Base-by-base conservation (phyloP, 2,113 vertebrate species). In the Euleptes europaea region DNA sequence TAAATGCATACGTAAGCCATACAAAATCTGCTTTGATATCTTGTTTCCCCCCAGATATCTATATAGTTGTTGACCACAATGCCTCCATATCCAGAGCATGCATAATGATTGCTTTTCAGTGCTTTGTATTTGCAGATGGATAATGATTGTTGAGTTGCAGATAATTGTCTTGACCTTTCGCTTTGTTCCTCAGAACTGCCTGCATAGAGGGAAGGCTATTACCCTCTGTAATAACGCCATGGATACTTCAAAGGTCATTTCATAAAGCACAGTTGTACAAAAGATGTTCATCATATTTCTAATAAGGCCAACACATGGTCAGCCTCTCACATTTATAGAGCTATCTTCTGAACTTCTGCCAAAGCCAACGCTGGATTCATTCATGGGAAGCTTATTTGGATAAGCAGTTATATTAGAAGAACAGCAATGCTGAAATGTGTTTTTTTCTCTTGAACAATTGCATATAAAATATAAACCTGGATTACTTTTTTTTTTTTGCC, bases 161-260 rank as follows among this genome's bases (percentile, higher is more conserved):
- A 78, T 71, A 63, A 78, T 82, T 66, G 33, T 65, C 71, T 44
- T 1, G 23, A 82, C 11, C 35, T 13, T 3, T 57, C 7, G 0
- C 2, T n/a, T 31, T 75, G 13, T 26, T 47, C 26, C 35, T 76
- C 74, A 9, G 63, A 38, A 26, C 84, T 80, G 83, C 74, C 31
- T 75, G 57, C 38, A 74, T 44, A 57, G 54, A 83, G 60, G 23
- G 28, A 66, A 73, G 28, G 84, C 71, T 80, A 73, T 82, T 91
- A 87, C 3, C 1, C 17, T 87, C 49, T 82, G 33, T 88, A 67
- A 73, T 87, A 85, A 2, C 57, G 73, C 35, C 57, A 72, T 14
- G 38, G 63, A 60, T 0, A 5, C 81, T 93, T 90, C 70, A 83
- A 85, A 80, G 76, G 67, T 38, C 73, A 76, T 26, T 74, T 38